Evolutionary conservation across 2,888 invertebrate species (phyloP), one percentile per base, ranked within the genome.

Genomic region (Dicyrtoma fusca): DNA sequence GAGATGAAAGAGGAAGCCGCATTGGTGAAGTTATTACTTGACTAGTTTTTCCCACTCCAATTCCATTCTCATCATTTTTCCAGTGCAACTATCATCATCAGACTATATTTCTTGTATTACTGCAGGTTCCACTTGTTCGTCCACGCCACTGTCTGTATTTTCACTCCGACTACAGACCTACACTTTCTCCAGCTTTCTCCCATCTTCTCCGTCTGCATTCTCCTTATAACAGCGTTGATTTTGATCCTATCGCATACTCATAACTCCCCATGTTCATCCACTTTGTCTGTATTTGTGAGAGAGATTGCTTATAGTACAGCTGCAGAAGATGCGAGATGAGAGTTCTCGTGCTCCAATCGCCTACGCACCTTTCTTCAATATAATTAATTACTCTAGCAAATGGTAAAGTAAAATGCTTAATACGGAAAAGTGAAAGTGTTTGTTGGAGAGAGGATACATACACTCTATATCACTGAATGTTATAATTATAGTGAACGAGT

Each of bases 11-110:
- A 55, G 55, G 55, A 55, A 55, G 55, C 23, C 55, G 25, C 17
- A 21, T 21, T 23, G 55, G 34, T 21, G 61, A 61, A 61, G 44
- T 61, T 61, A 61, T 61, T 34, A 61, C 61, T 44, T 44, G 25
- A 17, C 53, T 53, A 21, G 55, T 1, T 21, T 55, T 55, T 61
- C 42, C 61, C 42, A 61, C 61, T 61, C 44, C 26, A 61, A 42
- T 61, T 44, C 61, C 26, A 44, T 44, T 61, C 42, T 61, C 61
- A 61, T 61, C 61, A 61, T 61, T 42, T 19, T 57, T 25, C 57
- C 57, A 57, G 25, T 61, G 44, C 10, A 34, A 61, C 42, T 42
- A 61, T 61, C 61, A 61, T 61, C 61, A 26, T 53, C 53, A 53
- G 19, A 17, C n/a, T 34, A 34, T 8, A 34, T 34, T 34, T 34